Percentiles rank a stretch among this genome's conserved stretches.
phyloP scores from a whole-genome alignment of 1,140 invertebrate genomes.

The Brachionus calyciflorus region DNA sequence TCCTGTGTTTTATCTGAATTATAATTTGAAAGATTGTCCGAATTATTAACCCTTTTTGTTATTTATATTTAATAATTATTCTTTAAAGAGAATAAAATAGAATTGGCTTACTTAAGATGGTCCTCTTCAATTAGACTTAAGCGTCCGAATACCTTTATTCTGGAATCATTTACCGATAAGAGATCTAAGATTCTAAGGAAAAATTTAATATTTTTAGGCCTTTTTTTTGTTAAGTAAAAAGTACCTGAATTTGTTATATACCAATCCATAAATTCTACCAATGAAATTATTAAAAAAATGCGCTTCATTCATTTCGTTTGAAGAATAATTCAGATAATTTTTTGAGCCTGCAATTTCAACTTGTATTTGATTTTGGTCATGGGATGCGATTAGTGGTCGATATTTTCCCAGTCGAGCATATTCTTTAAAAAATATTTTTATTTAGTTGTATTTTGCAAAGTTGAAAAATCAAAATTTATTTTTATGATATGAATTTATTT shows the following conservation, averaged over 20 bases:
- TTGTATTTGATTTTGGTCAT: not conserved
- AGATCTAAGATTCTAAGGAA: slow-evolving; percentile 10
- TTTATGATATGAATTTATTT: no score
- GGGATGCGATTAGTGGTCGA: not conserved
- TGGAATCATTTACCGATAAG: not conserved
- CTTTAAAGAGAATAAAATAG: not conserved
- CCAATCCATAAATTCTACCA: slow-evolving; percentile 34
- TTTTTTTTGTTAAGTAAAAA: not conserved
- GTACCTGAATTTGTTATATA: slow-evolving; percentile 15
- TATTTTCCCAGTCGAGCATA: slow-evolving; percentile 13
- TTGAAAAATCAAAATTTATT: no score
- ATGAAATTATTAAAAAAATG: slow-evolving; percentile 17
- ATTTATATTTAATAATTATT: not conserved
- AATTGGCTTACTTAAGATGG: not conserved
- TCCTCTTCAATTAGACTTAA: not conserved
- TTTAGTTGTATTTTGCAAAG: no score
- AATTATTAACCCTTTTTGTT: no score
- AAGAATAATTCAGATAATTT: not conserved
- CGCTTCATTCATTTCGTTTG: not conserved
- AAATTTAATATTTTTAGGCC: not conserved
- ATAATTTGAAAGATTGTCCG: no score
- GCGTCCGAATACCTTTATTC: not conserved
- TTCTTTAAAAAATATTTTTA: not conserved
- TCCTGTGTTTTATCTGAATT: no score
- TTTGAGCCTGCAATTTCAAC: slow-evolving; percentile 3